phyloP scores from a whole-genome alignment of 2,113 vertebrate genomes.

The Meriones unguiculatus region DNA sequence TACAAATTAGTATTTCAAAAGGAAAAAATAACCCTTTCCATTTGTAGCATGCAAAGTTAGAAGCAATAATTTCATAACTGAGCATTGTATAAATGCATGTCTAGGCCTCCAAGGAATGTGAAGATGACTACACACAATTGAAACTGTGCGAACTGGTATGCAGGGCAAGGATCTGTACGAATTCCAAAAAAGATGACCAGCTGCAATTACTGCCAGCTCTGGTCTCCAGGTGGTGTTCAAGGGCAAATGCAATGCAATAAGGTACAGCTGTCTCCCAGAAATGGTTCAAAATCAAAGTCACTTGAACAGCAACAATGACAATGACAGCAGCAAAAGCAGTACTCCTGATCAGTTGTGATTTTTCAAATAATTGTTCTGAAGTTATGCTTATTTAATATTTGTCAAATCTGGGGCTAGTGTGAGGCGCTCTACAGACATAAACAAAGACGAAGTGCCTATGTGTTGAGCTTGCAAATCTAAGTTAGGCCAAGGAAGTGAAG shows the following conservation, averaged over 20 bases:
- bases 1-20: conserved; percentile 2
- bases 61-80: conserved; percentile 21
- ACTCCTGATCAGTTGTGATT: conserved; percentile 55
- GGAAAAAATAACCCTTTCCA: background rate
- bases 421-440: conserved; percentile 64
- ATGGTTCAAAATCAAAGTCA: conserved; percentile 46
- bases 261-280: background rate
- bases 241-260: background rate
- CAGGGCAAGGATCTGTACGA: conserved; percentile 3
- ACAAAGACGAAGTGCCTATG: conserved; percentile 47
- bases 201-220: background rate
- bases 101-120: conserved; percentile 13
- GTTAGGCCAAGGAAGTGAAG: conserved; percentile 64
- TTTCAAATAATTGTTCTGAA: conserved; percentile 62
- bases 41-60: conserved; percentile 23
- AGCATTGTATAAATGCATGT: background rate
- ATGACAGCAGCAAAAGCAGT: background rate
- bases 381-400: conserved; percentile 74
- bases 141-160: conserved; percentile 12
- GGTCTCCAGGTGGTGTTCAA: conserved; percentile 61
- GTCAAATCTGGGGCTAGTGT: conserved; percentile 57
- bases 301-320: background rate
- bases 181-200: conserved; percentile 15
- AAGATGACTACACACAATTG: conserved; percentile 28
- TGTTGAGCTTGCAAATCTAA: conserved; percentile 66